Evolutionary conservation across 2,113 vertebrate species (phyloP), one percentile per base, ranked within the genome.

Genomic region (Salvelinus namaycush): DNA sequence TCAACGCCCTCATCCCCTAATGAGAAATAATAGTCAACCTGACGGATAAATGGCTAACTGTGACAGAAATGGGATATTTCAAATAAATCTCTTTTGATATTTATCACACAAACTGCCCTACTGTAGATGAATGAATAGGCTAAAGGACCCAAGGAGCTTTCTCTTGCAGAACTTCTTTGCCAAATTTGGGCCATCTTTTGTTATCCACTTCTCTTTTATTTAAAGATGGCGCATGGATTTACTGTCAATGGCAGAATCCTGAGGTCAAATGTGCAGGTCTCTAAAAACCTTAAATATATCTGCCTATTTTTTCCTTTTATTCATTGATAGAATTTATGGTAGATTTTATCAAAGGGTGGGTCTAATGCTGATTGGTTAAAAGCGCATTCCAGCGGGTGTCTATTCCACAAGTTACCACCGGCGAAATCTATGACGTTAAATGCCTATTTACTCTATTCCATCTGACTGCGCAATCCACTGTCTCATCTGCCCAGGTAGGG

Each of bases 11-110:
- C 1, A 80, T 72, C 76, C 80, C 70, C 65, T 90, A 83, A 90
- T 87, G 85, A 86, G 77, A 64, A 83, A 77, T 87, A 84, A 89
- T 81, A 76, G 70, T 70, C 77, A 73, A 60, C 27, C 67, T 87
- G 74, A 83, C 69, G 68, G 79, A 83, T 79, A 74, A 64, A 66
- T 67, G 29, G 44, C n/a, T 26, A 66, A 65, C 51, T 22, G 39
- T 14, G 39, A 29, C 31, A 27, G 44, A 65, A 27, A 27, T 51
- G 73, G 39, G 57, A 0, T 68, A 60, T 77, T 81, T 79, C 64
- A 76, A 62, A n/a, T 75, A 7, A 16, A 62, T 79, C 75, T 76
- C 79, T 80, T 65, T 34, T 74, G 59, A 68, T 59, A 49, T 76
- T 29, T 29, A 75, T 76, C 4, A 18, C 22, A 70, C 51, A 68